Evolutionary conservation across 2,888 invertebrate genomes (phyloP).

Genomic region (Lasiommata megera): DNA sequence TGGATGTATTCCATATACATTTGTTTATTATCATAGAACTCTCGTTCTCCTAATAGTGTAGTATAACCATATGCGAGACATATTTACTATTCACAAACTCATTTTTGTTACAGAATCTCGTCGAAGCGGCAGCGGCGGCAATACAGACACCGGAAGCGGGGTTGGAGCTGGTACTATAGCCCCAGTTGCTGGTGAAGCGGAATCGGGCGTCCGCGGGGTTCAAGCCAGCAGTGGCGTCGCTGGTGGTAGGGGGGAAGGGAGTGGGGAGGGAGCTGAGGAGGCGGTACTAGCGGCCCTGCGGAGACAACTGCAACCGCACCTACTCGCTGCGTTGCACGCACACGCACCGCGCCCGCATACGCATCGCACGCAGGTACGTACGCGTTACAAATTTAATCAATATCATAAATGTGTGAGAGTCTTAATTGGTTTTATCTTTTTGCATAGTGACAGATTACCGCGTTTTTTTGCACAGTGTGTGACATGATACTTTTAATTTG

Average conservation of each 20-base stretch:
- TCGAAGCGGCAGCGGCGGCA: conserved; percentile 45
- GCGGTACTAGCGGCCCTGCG: conserved; percentile 86
- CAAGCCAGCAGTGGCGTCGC: conserved; percentile 43
- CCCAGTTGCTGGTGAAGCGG: conserved; percentile 31
- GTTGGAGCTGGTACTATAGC: conserved; percentile 32
- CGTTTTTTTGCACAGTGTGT: no score
- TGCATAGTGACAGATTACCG: no score
- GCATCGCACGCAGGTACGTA: conserved; percentile 38
- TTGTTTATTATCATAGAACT: no score
- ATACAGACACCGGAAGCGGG: conserved; percentile 36
- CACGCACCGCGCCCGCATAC: conserved; percentile 79
- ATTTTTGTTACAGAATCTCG: conserved; percentile 51
- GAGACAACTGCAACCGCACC: conserved; percentile 86
- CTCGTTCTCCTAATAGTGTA: no score
- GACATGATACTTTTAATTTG: no score
- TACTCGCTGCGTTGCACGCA: conserved; percentile 83
- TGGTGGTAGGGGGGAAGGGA: conserved; percentile 74
- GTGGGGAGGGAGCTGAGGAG: conserved; percentile 79
- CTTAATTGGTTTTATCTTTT: no score
- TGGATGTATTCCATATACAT: no score
- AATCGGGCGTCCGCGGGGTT: conserved; percentile 38
- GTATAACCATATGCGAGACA: neutral
- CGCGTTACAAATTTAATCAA: no score
- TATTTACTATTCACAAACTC: neutral
- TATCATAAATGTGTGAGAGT: no score